Evolutionary conservation across 2,113 vertebrate genomes (phyloP), one percentile per base, ranked within the genome.

Genomic region (Brachyistius frenatus): DNA sequence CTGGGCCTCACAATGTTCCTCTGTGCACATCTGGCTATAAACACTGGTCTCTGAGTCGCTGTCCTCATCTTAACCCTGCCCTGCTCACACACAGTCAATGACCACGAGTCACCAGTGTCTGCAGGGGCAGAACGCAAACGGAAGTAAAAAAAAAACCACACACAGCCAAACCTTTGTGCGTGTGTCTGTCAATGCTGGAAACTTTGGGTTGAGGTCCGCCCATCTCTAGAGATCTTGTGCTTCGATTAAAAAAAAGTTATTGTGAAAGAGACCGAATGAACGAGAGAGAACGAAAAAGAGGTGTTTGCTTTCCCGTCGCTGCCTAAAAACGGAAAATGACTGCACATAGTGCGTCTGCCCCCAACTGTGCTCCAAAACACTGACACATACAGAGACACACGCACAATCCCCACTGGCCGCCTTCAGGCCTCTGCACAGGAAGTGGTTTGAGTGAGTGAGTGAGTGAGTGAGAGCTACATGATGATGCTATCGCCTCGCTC

Each of bases 1-100:
- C 44, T 54, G 68, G 54, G 67, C 76, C 65, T 66, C 73, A 92
- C 87, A 90, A 76, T 86, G 86, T 86, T 87, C 80, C 74, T 86
- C 89, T 93, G 89, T 91, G 78, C 83, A 92, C 86, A 94, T 92
- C 88, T 91, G 83, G 84, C 66, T 66, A 64, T 76, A 77, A 89
- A 91, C 54, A 74, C 78, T 75, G 73, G 55, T 78, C 49, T 85
- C 31, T 54, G 74, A 89, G 71, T 71, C 57, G 32, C 81, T 82
- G 86, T 87, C 84, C 85, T 86, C 73, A 85, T 72, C 14, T 66
- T 78, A 91, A 90, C 81, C 76, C 77, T 83, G 73, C 53, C 76
- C 74, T 54, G 66, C 57, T 76, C 72, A 61, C 49, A 72, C 41
- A 58, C 50, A 62, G 70, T 76, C 80, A 88, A 70, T 80, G 80